Evolutionary conservation across 2,888 invertebrate genomes (phyloP), one percentile per base, ranked within the genome.

Genomic region (Belgica antarctica): DNA sequence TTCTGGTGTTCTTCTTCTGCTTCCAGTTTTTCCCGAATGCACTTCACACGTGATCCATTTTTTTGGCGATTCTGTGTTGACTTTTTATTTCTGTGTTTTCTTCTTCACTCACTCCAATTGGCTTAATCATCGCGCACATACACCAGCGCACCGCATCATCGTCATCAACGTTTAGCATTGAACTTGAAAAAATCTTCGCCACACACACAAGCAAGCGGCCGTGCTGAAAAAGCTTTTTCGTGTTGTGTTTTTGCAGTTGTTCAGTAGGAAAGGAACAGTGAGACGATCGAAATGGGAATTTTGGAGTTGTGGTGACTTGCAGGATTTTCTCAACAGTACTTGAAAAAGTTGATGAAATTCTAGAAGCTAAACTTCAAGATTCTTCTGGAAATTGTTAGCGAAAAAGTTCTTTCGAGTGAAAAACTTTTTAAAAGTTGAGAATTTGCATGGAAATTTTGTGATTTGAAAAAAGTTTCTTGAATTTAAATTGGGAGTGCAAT

Each of bases 231-330:
- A 36, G 36, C 36, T 63, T 62, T 62, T 66, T 47, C 65, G 65
- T 66, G 47, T 47, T 66, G 47, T 66, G 27, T 63, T 63, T n/a
- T 63, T 63, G 63, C 63, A 63, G 41, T 63, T 63, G 63, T 46
- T 47, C 65, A 47, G 65, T 66, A 7, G 28, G 47, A 28, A 66
- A 66, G 65, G 47, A 46, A 66, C 46, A 25, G 65, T 66, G 36
- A 41, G 47, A 47, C 12, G 47, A 41, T 66, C 27, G 46, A 47
- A 66, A 66, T 31, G 34, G 27, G 22, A 62, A 62, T 52, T 52
- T 52, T 52, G 3, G 10, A n/a, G 41, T 41, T 41, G 41, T n/a
- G 41, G 41, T n/a, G 41, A 41, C n/a, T 41, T 41, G 41, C 41
- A 41, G 41, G 41, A 41, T 41, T 41, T 41, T 41, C 41, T n/a